Conservation (phyloP, 2,888 invertebrate genomes). For the Andricus quercusramuli region DNA sequence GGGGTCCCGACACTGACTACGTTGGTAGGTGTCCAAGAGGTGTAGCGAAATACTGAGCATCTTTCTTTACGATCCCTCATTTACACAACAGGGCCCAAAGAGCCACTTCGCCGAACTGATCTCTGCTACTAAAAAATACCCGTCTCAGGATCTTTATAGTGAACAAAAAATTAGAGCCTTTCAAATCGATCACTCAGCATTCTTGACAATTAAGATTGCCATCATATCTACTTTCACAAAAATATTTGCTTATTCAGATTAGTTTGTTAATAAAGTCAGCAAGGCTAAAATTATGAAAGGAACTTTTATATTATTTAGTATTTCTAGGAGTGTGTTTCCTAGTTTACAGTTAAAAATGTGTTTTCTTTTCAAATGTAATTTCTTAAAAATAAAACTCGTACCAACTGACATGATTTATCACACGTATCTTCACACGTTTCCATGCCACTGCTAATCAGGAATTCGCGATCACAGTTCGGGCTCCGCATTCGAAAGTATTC, state of each 20-base stretch:
- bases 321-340: not conserved
- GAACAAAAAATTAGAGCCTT: not conserved
- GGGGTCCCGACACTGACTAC: constrained; percentile 67
- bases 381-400: not conserved
- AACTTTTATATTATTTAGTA: no score
- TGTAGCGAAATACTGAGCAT: constrained; percentile 66
- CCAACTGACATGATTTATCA: not conserved
- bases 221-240: not conserved
- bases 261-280: not conserved
- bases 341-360: not conserved
- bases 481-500: not conserved
- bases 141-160: not conserved
- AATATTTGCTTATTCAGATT: not conserved
- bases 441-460: constrained; percentile 13
- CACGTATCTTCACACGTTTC: not conserved
- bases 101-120: constrained; percentile 62
- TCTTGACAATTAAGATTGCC: not conserved
- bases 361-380: not conserved
- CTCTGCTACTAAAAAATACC: constrained; percentile 14
- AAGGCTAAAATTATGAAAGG: not conserved
- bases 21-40: constrained; percentile 69
- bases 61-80: constrained; percentile 74
- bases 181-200: not conserved
- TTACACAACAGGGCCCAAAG: constrained; percentile 70
- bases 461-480: not conserved